phyloP scores from a whole-genome alignment of 2,888 invertebrate genomes.

The Parnassius orleans region DNA sequence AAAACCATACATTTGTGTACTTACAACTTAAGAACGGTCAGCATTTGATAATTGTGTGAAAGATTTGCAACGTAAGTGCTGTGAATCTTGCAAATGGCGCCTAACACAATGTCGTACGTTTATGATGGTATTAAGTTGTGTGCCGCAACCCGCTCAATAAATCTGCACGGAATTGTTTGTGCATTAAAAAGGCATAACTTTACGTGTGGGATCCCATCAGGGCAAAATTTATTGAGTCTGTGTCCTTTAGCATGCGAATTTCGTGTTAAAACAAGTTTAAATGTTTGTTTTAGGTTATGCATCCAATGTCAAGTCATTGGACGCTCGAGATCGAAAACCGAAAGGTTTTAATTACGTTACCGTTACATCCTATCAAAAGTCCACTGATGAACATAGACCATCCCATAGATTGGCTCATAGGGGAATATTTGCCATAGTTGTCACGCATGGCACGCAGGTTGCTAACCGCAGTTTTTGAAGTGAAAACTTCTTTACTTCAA shows the following conservation, averaged over 20 bases:
- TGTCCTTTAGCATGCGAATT: constrained; percentile 6
- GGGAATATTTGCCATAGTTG: too few relatives aligned
- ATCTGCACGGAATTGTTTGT: constrained; percentile 17
- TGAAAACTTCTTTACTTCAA: too few relatives aligned
- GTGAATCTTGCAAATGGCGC: constrained; percentile 18
- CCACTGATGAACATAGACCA: too few relatives aligned
- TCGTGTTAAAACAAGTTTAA: neutral
- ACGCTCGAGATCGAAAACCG: too few relatives aligned
- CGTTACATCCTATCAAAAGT: too few relatives aligned
- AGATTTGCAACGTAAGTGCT: constrained; percentile 18
- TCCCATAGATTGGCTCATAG: too few relatives aligned
- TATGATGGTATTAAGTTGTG: constrained; percentile 30
- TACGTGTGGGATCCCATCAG: constrained; percentile 12
- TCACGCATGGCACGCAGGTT: too few relatives aligned
- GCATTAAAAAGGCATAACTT: constrained; percentile 20
- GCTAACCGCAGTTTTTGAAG: too few relatives aligned
- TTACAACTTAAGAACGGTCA: neutral
- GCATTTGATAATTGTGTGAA: constrained; percentile 7
- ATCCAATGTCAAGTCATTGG: too few relatives aligned
- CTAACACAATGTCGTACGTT: constrained; percentile 13
- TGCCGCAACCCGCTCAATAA: constrained; percentile 25
- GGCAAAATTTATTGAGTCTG: constrained; percentile 17
- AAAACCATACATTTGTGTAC: neutral
- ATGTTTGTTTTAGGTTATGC: neutral
- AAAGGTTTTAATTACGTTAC: too few relatives aligned